Conservation (phyloP, 1,140 invertebrate species). For the Drosophila aff. region DNA sequence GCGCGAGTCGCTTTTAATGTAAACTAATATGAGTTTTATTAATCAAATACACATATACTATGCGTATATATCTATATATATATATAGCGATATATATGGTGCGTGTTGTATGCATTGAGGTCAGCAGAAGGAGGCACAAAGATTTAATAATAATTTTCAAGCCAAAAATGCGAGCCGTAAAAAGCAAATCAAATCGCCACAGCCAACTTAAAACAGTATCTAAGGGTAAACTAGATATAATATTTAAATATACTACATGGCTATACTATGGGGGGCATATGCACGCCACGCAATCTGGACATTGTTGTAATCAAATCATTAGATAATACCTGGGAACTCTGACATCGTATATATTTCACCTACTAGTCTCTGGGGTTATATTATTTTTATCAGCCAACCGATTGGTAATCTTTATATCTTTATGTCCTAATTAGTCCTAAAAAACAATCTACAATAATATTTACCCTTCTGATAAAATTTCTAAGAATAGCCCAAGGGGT, state of each 20-base stretch:
- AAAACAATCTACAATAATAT: constrained; percentile 25
- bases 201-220: background rate
- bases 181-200: constrained; percentile 12
- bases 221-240: constrained; percentile 7
- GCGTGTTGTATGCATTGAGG: constrained; percentile 43
- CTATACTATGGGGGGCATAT: background rate
- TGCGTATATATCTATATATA: constrained; percentile 1
- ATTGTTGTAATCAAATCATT: constrained; percentile 28
- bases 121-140: constrained; percentile 26
- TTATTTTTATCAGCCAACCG: constrained; percentile 9
- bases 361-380: background rate
- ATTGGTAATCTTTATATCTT: constrained; percentile 45
- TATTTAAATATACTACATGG: background rate
- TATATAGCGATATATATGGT: constrained; percentile 10
- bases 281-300: constrained; percentile 8
- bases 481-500: constrained; percentile 11
- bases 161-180: constrained; percentile 20
- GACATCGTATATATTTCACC: background rate
- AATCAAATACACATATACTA: constrained; percentile 37
- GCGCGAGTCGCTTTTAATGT: constrained; percentile 33
- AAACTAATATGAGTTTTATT: constrained; percentile 46
- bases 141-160: constrained; percentile 35
- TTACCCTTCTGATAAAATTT: constrained; percentile 18
- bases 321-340: constrained; percentile 16
- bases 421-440: constrained; percentile 26